Base-by-base conservation (phyloP, 92 coral and sea anemone genomes). In the Isaurus tuberculatus region DNA sequence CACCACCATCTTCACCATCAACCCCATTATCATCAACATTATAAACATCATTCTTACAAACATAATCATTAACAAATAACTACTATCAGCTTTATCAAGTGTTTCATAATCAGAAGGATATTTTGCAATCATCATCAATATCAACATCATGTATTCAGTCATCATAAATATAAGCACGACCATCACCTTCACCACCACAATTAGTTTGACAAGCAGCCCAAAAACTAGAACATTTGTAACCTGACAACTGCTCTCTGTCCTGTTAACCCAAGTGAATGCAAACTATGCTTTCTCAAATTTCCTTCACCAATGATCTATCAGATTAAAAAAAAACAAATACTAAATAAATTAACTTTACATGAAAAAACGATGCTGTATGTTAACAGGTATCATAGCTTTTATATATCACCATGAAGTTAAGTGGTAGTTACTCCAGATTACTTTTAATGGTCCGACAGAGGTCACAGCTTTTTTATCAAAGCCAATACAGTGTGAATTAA, bases 201-300 rank as follows among this genome's bases (percentile, higher is more conserved):
- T 34, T 40, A 40, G 22, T 2, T 40, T 10, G 10, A 40, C 28
- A 2, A n/a, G 8, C 22, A 70, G 2, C 8, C 0, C 40, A 25
- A 36, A 68, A 36, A 17, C 22, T 20, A n/a, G 32, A 70, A 70
- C 14, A 0, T 8, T 46, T 34, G 57, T 17, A 61, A 94, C 98
- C 99, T 94, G 61, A 96, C 92, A 44, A 96, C 92, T 31, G 93
- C 95, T 44, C 97, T 90, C 84, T 91, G 93, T 1, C 97, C 99
- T 77, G 92, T 84, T 75, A 96, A 71, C 0, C 99, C 99, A 48
- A 96, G 89, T 33, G 92, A 88, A 57, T 94, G 97, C 37, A 96
- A 85, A 64, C 98, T 96, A 30, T 92, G 85, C 25, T 65, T 81
- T 84, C 46, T 91, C 73, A 96, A 70, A 29, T 86, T 80, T 63